These are phyloP conservation scores for Lumbricus terrestris DNA, from an alignment of 2,888 invertebrate genomes.

Conservation along the genomic window DNA sequence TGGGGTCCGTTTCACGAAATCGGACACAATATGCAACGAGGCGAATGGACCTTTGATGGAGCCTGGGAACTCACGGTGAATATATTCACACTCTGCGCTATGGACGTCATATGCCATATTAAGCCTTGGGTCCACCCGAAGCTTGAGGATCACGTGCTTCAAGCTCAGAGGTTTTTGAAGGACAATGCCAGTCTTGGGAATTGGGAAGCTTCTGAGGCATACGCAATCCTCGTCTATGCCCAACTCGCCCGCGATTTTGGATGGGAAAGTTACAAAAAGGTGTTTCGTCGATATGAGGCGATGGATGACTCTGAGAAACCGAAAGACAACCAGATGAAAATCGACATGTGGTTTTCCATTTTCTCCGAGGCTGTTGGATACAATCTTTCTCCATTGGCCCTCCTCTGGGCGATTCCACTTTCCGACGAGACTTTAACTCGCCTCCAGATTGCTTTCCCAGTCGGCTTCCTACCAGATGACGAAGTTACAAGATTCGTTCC, in stretches of 20 bases:
- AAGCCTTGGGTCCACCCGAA: conserved; percentile 35
- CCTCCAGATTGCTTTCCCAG: conserved; percentile 17
- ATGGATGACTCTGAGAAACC: conserved; percentile 9
- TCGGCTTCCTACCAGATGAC: conserved; percentile 33
- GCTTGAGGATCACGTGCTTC: conserved; percentile 28
- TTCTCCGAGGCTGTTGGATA: conserved; percentile 34
- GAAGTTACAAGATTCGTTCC: conserved; percentile 31
- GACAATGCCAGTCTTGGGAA: conserved; percentile 32
- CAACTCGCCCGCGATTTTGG: conserved; percentile 41
- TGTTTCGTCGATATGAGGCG: conserved; percentile 30
- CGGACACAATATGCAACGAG: conserved; percentile 44
- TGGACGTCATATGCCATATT: conserved; percentile 34
- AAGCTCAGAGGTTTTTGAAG: conserved; percentile 35
- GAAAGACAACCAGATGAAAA: conserved; percentile 35
- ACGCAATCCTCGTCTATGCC: conserved; percentile 39
- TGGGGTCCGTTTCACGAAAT: conserved; percentile 46
- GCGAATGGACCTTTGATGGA: conserved; percentile 42
- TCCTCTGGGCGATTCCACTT: conserved; percentile 42
- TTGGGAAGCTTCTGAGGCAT: conserved; percentile 34
- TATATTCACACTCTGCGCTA: conserved; percentile 43
- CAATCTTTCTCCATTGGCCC: conserved; percentile 39
- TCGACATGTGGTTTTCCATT: conserved; percentile 39
- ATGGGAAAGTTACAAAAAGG: conserved; percentile 38
- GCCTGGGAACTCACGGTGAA: conserved; percentile 41
- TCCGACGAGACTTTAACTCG: not conserved